These are phyloP conservation scores for Leptopilina clavipes DNA, from an alignment of 1,140 invertebrate genomes.

Conservation along the genomic window DNA sequence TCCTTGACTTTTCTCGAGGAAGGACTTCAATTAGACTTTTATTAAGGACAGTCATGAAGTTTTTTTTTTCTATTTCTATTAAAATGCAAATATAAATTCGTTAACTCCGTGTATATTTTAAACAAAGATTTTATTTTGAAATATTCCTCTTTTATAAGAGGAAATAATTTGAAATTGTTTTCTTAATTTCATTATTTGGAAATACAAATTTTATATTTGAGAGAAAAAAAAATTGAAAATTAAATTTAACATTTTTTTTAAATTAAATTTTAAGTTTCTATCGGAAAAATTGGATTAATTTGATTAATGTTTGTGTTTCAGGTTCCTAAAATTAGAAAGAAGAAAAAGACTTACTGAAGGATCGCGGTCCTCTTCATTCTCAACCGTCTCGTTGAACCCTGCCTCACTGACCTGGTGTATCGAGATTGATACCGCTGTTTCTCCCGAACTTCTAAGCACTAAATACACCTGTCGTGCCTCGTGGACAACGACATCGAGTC, in stretches of 20 bases:
- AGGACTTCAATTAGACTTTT: neutral
- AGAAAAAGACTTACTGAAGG: constrained; percentile 45
- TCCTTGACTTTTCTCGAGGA: neutral
- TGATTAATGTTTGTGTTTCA: neutral
- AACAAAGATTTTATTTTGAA: too few species aligned
- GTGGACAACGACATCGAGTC: constrained; percentile 47
- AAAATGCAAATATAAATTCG: neutral
- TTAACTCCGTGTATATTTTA: too few species aligned
- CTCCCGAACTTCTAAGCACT: constrained; percentile 39
- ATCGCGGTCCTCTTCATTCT: constrained; percentile 52
- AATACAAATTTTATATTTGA: too few species aligned
- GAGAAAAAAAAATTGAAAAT: too few species aligned
- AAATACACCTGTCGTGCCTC: constrained; percentile 47
- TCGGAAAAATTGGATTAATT: neutral
- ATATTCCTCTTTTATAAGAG: too few species aligned
- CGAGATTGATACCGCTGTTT: neutral
- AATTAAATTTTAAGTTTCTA: neutral
- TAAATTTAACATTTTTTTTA: too few species aligned
- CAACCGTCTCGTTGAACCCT: constrained; percentile 33
- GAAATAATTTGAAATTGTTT: too few species aligned
- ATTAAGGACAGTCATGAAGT: neutral
- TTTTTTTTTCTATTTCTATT: neutral
- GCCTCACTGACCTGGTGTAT: constrained; percentile 40
- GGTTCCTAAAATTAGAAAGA: neutral
- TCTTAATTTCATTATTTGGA: too few species aligned